phyloP scores from a whole-genome alignment of 2,888 invertebrate species.

The Beris morrisii region DNA sequence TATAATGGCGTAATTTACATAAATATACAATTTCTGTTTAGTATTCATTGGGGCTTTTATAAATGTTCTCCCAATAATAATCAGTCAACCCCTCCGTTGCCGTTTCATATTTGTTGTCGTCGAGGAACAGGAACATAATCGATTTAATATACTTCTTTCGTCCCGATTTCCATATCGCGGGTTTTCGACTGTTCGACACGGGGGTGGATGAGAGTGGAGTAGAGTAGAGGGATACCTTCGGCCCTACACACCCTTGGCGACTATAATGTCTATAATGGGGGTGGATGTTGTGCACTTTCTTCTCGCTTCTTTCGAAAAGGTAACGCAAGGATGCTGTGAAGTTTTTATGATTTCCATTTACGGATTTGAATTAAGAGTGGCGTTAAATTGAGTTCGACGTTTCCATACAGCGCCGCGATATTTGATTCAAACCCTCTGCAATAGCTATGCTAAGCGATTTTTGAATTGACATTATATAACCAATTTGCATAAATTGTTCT shows the following conservation, averaged over 20 bases:
- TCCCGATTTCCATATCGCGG: conserved; percentile 11
- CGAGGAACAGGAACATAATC: conserved; percentile 30
- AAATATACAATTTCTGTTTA: conserved; percentile 41
- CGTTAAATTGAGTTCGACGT: conserved; percentile 31
- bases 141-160: conserved; percentile 25
- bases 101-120: conserved; percentile 26
- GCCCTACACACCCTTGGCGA: conserved; percentile 5
- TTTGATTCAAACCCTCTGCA: too few species aligned
- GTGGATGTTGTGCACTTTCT: background rate
- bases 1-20: conserved; percentile 40
- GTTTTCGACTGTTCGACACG: conserved; percentile 9
- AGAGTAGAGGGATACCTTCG: conserved; percentile 5
- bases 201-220: conserved; percentile 3
- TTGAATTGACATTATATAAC: too few species aligned
- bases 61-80: conserved; percentile 39
- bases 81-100: conserved; percentile 34
- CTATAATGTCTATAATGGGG: too few species aligned
- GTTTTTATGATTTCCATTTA: conserved; percentile 30
- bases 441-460: too few species aligned
- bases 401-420: background rate
- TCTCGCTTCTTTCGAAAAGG: conserved; percentile 1
- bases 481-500: too few species aligned
- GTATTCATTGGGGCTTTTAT: conserved; percentile 40
- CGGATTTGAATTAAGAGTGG: conserved; percentile 28
- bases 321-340: conserved; percentile 6